Conservation (phyloP, 2,888 invertebrate species). For the Pollenia amentaria region DNA sequence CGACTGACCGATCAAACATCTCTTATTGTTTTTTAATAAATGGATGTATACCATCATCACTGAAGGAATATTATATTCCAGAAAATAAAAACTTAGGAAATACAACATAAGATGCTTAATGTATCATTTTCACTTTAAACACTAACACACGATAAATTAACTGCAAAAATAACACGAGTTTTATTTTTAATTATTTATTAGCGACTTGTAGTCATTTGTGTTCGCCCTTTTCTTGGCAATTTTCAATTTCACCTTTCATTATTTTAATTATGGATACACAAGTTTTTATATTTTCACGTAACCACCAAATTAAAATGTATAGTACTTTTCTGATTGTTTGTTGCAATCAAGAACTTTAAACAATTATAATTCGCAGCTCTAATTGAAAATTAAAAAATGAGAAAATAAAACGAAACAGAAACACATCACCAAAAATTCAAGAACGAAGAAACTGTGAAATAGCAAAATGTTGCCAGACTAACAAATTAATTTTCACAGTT, state of each 20-base stretch:
- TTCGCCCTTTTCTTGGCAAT: conserved; percentile 34
- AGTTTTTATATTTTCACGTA: conserved; percentile 12
- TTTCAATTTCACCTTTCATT: conserved; percentile 27
- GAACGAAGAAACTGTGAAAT: conserved; percentile 40
- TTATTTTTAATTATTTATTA: background rate
- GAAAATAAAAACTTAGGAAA: conserved; percentile 13
- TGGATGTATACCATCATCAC: conserved; percentile 49
- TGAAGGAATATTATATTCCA: conserved; percentile 30
- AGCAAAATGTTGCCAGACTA: conserved; percentile 38
- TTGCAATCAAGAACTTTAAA: conserved; percentile 47
- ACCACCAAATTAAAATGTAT: conserved; percentile 16
- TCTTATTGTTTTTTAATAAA: conserved; percentile 27
- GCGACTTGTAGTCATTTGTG: background rate
- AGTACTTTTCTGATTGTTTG: conserved; percentile 20
- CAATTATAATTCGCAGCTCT: conserved; percentile 52
- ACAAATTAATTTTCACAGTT: background rate
- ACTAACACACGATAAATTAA: background rate
- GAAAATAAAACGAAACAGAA: conserved; percentile 71
- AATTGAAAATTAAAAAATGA: conserved; percentile 68
- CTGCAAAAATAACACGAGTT: background rate
- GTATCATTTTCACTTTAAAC: conserved; percentile 8
- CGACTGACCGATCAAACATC: conserved; percentile 41
- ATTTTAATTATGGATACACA: conserved; percentile 1
- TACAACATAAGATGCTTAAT: background rate
- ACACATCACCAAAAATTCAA: conserved; percentile 74